Percentiles rank a stretch among this genome's conserved stretches.
phyloP scores from a whole-genome alignment of 2,113 vertebrate genomes.

The Erythrocercus mccallii region DNA sequence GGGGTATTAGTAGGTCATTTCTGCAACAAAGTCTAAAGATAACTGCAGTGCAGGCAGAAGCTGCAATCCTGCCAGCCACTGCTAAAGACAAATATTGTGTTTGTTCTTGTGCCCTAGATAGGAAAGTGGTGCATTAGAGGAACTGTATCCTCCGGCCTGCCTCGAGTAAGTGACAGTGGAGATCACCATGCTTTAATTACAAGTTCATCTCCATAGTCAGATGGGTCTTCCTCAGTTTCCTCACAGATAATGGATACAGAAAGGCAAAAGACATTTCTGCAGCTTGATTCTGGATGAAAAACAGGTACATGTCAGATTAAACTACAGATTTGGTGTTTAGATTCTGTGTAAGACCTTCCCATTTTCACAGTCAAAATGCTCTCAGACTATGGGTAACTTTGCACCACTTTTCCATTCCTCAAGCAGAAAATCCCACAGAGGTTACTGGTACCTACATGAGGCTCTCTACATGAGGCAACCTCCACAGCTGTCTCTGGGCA shows the following conservation, averaged over 20 bases:
- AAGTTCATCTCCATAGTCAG: background rate
- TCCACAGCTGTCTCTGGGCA: background rate
- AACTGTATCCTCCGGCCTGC: background rate
- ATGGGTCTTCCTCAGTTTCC: background rate
- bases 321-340: background rate
- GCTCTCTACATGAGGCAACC: background rate
- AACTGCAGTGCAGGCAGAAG: background rate
- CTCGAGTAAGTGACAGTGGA: background rate
- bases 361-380: background rate
- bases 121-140: background rate
- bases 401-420: background rate
- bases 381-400: background rate
- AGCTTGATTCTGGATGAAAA: background rate
- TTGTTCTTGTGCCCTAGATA: background rate
- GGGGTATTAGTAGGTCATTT: conserved; percentile 12
- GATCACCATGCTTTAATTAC: background rate
- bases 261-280: background rate
- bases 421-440: background rate
- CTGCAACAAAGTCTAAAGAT: background rate
- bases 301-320: background rate
- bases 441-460: background rate
- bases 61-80: background rate
- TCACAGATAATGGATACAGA: background rate
- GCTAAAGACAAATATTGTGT: background rate
- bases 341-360: background rate